Conservation (phyloP, 2,113 vertebrate genomes). For the Mustela lutreola region DNA sequence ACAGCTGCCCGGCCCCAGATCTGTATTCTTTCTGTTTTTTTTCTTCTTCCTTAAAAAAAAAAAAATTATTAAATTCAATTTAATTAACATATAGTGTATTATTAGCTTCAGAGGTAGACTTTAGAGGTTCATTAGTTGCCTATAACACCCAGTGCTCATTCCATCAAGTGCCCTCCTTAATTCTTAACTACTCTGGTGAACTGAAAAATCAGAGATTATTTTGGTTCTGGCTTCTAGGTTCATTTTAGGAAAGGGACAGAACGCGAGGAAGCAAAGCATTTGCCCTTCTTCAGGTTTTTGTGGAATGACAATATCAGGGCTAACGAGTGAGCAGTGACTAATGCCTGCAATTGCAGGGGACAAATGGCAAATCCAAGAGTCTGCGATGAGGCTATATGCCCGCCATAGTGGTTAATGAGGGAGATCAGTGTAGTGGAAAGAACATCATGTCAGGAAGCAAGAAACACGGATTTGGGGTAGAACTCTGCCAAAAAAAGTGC, state of each 20-base stretch:
- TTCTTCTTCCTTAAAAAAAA: not conserved
- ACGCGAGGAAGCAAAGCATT: not conserved
- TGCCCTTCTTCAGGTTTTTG: not conserved
- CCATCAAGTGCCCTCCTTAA: not conserved
- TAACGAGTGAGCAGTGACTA: not conserved
- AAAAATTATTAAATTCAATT: not conserved
- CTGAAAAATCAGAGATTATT: not conserved
- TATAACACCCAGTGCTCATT: not conserved
- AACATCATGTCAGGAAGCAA: not conserved
- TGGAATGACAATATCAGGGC: not conserved
- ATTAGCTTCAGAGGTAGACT: not conserved
- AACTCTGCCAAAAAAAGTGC: not conserved
- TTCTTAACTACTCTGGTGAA: not conserved
- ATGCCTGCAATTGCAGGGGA: not conserved
- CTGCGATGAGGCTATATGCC: not conserved
- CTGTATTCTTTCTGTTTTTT: not conserved
- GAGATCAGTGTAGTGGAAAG: not conserved
- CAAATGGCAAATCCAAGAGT: not conserved
- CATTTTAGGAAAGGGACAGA: not conserved
- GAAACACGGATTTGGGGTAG: not conserved
- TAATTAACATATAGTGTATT: not conserved
- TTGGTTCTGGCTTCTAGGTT: not conserved
- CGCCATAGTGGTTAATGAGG: not conserved
- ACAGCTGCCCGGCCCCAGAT: not conserved
- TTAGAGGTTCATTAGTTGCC: not conserved